Evolutionary conservation across 2,113 vertebrate species (phyloP).

Genomic region (Eptesicus fuscus): DNA sequence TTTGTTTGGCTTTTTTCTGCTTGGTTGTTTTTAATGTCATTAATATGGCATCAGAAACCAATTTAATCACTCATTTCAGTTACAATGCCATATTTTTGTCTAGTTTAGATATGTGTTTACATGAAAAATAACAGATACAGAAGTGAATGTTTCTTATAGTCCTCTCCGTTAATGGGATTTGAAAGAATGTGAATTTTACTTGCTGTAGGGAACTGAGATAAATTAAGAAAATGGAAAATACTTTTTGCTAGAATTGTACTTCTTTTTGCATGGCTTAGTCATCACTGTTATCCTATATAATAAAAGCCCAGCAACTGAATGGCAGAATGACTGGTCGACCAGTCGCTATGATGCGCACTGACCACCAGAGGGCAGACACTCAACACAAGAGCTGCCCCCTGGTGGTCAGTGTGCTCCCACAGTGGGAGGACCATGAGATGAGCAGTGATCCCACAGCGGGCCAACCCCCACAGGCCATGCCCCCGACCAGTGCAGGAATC

Average conservation of each 20-base stretch:
- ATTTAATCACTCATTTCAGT: not conserved
- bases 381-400: too few species aligned
- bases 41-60: not conserved
- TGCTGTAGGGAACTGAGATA: not conserved
- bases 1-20: not conserved
- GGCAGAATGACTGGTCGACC: too few species aligned
- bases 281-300: not conserved
- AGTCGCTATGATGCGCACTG: too few species aligned
- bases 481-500: too few species aligned
- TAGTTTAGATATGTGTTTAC: not conserved
- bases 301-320: too few species aligned
- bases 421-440: too few species aligned
- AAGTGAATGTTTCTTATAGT: not conserved
- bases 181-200: not conserved
- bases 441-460: too few species aligned
- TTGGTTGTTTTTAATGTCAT: not conserved
- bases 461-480: too few species aligned
- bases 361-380: too few species aligned
- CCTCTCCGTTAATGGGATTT: not conserved
- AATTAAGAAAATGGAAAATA: conserved; percentile 6
- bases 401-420: too few species aligned
- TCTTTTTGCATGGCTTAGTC: not conserved
- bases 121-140: not conserved
- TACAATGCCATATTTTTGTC: not conserved
- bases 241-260: not conserved